Percentiles rank a stretch among this genome's conserved stretches.
Evolutionary conservation across 2,797 vertebrate species (phyloP).

Genomic region (Muraenolepis orangiensis): DNA sequence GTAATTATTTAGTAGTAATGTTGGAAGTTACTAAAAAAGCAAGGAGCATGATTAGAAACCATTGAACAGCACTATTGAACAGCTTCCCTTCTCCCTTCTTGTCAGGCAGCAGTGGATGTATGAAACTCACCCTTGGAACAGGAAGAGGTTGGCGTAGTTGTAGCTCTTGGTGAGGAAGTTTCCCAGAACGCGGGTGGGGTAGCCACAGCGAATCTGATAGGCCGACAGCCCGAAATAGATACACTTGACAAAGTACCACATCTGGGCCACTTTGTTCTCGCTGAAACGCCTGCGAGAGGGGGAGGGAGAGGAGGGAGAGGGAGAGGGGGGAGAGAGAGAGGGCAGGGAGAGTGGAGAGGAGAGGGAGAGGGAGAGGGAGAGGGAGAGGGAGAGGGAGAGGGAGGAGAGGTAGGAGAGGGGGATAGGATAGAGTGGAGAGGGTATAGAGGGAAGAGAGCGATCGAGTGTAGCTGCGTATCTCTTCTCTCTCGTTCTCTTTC

Average conservation of each 20-base stretch:
- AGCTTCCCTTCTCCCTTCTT: neutral
- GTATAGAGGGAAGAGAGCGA: too few species aligned
- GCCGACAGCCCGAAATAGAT: constrained; percentile 98
- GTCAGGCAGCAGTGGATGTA: neutral
- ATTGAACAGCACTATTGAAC: neutral
- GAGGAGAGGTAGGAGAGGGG: too few species aligned
- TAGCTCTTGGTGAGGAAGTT: constrained; percentile 99
- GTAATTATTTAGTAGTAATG: neutral
- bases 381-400: too few species aligned
- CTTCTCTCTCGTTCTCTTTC: too few species aligned
- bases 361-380: too few species aligned
- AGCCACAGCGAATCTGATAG: constrained; percentile 98
- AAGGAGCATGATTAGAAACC: neutral
- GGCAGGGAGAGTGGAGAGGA: too few species aligned
- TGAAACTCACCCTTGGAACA: constrained; percentile 95
- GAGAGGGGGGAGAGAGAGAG: too few species aligned
- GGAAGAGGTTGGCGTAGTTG: constrained; percentile 97
- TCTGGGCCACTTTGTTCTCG: constrained; percentile 91
- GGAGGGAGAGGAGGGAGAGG: too few species aligned
- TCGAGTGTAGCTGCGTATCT: too few species aligned
- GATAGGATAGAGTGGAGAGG: too few species aligned
- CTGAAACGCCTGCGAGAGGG: constrained; percentile 85
- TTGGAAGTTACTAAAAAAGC: neutral
- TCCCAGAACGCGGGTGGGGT: constrained; percentile 94
- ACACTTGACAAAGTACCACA: constrained; percentile 99